Base-by-base conservation (phyloP, 2,113 vertebrate genomes). In the Oryzias javanicus region DNA sequence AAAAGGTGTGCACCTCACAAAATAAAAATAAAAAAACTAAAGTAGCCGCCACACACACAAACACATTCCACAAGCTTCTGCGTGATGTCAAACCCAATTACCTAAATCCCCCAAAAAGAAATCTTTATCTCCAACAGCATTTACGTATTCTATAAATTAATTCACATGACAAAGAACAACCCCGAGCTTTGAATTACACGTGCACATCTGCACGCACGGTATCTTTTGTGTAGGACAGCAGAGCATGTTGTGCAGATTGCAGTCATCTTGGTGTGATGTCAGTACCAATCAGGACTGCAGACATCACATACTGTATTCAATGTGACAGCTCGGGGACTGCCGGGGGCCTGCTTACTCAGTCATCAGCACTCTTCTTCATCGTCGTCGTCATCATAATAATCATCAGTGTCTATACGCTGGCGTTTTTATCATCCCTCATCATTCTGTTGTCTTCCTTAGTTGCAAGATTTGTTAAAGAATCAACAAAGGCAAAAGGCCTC, bases 1-100 rank as follows among this genome's bases (percentile, higher is more conserved):
- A 83, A 98, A 96, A 98, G 96, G 96, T 98, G 87, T 84, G 79
- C 69, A 35, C 35, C 12, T 35, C 3, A 35, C 8, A 3, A 35
- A 56, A 45, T 8, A 40, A 50, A 20, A 49, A 46, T 56, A 55
- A 58, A 52, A 4, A 35, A 59, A 35, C 12, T 5, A 15, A n/a
- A 35, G n/a, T n/a, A 35, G 10, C 35, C 10, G 35, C 35, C 3
- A 8, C 35, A 12, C 35, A 35, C 35, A 35, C 8, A 35, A 35
- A 35, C 8, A 35, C 22, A 14, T 3, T 22, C 42, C 4, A 8
- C 55, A 42, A 15, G 44, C 29, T 25, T 20, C 47, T 42, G 24
- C 51, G 35, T 20, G 55, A 18, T 51, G 50, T 51, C 42, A 52
- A 42, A 71, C 41, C 45, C 41, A 40, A 72, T 50, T 16, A 64